Conservation (phyloP, 2,113 vertebrate species). For the Scophthalmus maximus region DNA sequence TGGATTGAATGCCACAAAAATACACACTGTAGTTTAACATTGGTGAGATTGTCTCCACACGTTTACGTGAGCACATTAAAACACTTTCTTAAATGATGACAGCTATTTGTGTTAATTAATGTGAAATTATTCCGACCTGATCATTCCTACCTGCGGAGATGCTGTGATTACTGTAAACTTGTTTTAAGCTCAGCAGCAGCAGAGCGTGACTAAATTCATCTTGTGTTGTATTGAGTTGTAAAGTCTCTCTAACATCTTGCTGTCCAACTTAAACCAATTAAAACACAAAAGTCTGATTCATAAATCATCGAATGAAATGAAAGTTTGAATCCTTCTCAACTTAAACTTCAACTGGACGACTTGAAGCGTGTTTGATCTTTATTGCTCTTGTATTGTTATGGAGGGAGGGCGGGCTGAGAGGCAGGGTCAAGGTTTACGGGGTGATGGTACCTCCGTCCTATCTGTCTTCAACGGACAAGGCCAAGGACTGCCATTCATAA, state of each 20-base stretch:
- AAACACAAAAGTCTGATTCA: not conserved
- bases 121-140: not conserved
- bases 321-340: too few relatives aligned
- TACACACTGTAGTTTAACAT: too few relatives aligned
- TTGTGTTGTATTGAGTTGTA: too few relatives aligned
- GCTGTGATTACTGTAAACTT: not conserved
- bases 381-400: not conserved
- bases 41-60: too few relatives aligned
- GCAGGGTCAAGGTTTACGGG: conserved; percentile 7
- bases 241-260: too few relatives aligned
- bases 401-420: not conserved
- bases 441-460: conserved; percentile 17
- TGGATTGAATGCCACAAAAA: not conserved
- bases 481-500: conserved; percentile 41
- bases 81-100: not conserved
- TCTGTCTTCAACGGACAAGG: conserved; percentile 35
- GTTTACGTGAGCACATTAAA: too few relatives aligned
- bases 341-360: too few relatives aligned
- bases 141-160: not conserved
- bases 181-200: too few relatives aligned
- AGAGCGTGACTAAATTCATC: too few relatives aligned
- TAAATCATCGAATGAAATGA: too few relatives aligned
- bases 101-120: not conserved
- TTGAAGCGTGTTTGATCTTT: not conserved
- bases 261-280: too few relatives aligned